Evolutionary conservation across 2,888 invertebrate genomes (phyloP).

Genomic region (Drosophila prostipennis): DNA sequence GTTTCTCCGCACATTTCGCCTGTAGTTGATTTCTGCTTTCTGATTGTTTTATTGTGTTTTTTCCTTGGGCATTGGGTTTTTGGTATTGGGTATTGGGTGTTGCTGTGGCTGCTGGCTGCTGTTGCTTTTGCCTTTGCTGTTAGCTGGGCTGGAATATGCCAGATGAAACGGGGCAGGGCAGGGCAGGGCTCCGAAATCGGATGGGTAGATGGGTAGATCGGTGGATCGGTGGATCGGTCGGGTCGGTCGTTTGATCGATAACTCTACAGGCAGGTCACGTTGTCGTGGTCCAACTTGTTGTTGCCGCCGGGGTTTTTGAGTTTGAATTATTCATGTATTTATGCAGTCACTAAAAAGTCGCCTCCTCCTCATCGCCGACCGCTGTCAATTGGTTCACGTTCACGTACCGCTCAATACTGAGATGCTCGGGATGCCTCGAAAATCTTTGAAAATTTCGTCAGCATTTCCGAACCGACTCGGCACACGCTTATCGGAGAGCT

Average conservation of each 20-base stretch:
- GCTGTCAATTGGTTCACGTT: constrained; percentile 56
- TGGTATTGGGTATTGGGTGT: constrained; percentile 15
- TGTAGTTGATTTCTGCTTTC: constrained; percentile 54
- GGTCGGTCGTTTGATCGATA: constrained; percentile 71
- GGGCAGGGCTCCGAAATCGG: constrained; percentile 21
- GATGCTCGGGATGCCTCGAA: constrained; percentile 42
- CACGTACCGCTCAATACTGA: constrained; percentile 68
- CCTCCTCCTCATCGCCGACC: constrained; percentile 25
- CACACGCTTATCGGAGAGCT: constrained; percentile 44
- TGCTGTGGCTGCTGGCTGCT: constrained; percentile 2
- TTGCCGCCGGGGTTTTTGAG: constrained; percentile 40
- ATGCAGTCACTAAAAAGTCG: constrained; percentile 53
- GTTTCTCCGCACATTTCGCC: constrained; percentile 71
- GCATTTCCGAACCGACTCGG: constrained; percentile 36
- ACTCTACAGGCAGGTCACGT: constrained; percentile 79
- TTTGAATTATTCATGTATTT: constrained; percentile 71
- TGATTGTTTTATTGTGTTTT: constrained; percentile 33
- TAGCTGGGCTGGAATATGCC: constrained; percentile 4
- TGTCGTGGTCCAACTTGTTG: constrained; percentile 44
- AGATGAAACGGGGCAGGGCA: background rate
- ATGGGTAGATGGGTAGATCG: constrained; percentile 39
- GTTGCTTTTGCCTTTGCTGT: constrained; percentile 30
- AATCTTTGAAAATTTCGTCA: constrained; percentile 63
- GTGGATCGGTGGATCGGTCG: constrained; percentile 37
- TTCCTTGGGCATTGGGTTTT: constrained; percentile 8